A percentile compares a stretch with the other conserved stretches of the same genome.
phyloP scores from a whole-genome alignment of 2,797 vertebrate species.

The Picus viridis region DNA sequence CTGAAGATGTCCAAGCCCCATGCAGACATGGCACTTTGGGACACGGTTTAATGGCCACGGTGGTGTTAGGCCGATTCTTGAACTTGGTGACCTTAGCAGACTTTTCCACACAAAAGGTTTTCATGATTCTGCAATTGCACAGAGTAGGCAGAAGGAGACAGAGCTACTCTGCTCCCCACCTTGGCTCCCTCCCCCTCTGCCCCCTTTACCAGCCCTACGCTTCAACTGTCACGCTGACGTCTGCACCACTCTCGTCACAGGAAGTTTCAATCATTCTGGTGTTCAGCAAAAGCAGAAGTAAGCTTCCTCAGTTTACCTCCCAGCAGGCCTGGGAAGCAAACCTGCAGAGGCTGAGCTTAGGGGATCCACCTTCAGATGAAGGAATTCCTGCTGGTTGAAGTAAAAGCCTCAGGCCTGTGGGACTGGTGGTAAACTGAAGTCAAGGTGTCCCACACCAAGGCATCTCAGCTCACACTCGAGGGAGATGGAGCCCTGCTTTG shows the following conservation, averaged over 20 bases:
- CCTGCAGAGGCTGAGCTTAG: neutral
- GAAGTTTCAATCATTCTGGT: neutral
- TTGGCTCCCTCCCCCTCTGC: neutral
- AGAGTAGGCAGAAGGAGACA: neutral
- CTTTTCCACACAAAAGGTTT: no score
- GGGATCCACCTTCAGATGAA: fast-evolving
- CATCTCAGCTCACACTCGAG: slow-evolving; percentile 14
- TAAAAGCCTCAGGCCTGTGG: neutral
- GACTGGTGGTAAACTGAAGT: neutral
- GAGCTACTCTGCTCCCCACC: neutral
- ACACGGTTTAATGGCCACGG: no score
- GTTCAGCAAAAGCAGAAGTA: neutral
- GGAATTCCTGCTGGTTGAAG: neutral
- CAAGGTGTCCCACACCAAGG: neutral
- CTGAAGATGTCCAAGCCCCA: no score
- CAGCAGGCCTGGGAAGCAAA: neutral
- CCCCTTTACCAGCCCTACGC: neutral
- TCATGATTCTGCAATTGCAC: neutral
- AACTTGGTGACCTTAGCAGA: no score
- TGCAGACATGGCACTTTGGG: no score
- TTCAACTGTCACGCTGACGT: neutral
- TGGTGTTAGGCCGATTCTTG: no score
- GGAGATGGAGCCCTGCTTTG: neutral
- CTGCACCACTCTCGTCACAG: fast-evolving
- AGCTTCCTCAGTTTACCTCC: neutral